A percentile compares a stretch with the other conserved stretches of the same genome.
Evolutionary conservation across 37 sponge, comb jelly and placozoan species (phyloP).

Genomic region (Hexactinellida sp.): DNA sequence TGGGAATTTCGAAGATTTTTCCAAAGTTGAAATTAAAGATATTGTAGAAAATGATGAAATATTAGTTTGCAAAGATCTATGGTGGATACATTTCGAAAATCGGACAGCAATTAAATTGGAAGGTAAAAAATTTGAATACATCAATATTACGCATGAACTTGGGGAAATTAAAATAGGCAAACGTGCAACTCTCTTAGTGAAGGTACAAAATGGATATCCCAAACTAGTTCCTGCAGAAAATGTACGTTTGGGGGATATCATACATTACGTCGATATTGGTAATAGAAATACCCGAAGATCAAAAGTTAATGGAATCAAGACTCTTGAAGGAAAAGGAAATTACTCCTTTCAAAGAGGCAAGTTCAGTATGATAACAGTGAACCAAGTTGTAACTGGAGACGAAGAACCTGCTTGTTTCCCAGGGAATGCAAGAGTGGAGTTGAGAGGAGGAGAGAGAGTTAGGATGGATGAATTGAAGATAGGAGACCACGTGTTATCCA

Average conservation of each 20-base stretch:
- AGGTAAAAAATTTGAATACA: neutral
- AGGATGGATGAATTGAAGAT: constrained; percentile 15
- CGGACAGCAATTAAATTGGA: neutral
- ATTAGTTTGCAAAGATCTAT: neutral
- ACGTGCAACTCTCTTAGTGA: neutral
- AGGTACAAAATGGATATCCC: neutral
- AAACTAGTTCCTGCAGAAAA: neutral
- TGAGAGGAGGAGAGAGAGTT: constrained; percentile 1
- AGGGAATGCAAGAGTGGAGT: neutral
- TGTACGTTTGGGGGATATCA: neutral
- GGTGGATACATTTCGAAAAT: neutral
- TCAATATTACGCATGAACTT: neutral
- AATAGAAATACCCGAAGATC: neutral
- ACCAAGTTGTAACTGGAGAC: neutral
- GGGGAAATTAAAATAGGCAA: neutral
- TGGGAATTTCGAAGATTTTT: neutral
- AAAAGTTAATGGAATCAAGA: neutral
- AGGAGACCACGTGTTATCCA: constrained; percentile 13
- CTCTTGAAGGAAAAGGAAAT: neutral
- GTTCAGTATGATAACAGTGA: neutral
- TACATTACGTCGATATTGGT: neutral
- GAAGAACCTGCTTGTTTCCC: constrained; percentile 1
- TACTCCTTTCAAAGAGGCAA: neutral
- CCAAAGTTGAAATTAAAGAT: neutral
- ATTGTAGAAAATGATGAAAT: neutral